Conservation (phyloP, 2,113 vertebrate genomes). For the Micromys minutus region DNA sequence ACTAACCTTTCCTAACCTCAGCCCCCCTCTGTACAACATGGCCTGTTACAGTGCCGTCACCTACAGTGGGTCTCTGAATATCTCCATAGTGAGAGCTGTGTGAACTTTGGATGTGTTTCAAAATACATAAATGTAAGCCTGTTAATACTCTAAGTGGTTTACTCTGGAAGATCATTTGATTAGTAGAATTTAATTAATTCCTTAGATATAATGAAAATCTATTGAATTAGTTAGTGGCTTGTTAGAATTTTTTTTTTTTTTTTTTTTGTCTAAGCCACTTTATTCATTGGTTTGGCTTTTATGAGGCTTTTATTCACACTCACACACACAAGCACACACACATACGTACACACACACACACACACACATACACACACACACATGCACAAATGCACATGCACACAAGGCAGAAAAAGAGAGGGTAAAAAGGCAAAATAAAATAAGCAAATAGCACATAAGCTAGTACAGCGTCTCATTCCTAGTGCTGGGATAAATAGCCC, state of each 20-base stretch:
- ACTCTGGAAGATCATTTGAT: constrained; percentile 26
- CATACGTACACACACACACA: background rate
- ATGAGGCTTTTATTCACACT: background rate
- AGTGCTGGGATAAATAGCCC: constrained; percentile 67
- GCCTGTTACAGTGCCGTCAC: background rate
- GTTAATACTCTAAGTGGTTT: background rate
- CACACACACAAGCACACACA: background rate
- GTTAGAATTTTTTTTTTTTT: constrained; percentile 4
- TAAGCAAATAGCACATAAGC: constrained; percentile 59
- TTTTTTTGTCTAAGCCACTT: constrained; percentile 40
- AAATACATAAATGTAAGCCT: constrained; percentile 21
- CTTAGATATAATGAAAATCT: constrained; percentile 19
- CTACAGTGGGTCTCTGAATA: background rate
- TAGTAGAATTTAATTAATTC: constrained; percentile 52
- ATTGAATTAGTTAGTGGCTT: background rate
- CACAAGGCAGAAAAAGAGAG: too few relatives aligned
- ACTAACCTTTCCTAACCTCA: background rate
- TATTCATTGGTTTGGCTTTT: constrained; percentile 67
- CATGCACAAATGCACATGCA: too few relatives aligned
- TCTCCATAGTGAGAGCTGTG: background rate
- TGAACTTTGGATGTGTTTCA: background rate
- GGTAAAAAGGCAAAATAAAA: constrained; percentile 51
- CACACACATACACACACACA: background rate
- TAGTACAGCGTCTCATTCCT: constrained; percentile 71
- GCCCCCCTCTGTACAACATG: background rate